Percentiles rank a stretch among this genome's conserved stretches.
Evolutionary conservation across 2,113 vertebrate genomes (phyloP).

Genomic region (Erythrocercus mccallii): DNA sequence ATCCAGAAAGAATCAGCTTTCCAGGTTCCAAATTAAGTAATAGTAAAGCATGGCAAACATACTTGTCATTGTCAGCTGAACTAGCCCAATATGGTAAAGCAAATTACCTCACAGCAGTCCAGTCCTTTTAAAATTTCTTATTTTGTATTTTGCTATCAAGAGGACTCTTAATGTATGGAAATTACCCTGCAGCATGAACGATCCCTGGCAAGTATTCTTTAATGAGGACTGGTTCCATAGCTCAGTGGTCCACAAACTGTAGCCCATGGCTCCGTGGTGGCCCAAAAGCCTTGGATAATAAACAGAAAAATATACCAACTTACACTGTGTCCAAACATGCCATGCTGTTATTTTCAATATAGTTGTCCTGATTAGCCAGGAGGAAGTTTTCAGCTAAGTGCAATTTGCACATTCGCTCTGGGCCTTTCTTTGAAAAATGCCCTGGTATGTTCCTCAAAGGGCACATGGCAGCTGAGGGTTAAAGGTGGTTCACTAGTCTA

Average conservation of each 20-base stretch:
- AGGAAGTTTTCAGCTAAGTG: conserved; percentile 22
- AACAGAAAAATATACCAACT: not conserved
- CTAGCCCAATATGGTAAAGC: not conserved
- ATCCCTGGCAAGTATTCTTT: conserved; percentile 4
- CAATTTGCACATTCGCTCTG: conserved; percentile 13
- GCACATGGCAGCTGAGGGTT: not conserved
- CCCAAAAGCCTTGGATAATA: not conserved
- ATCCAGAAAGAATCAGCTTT: not conserved
- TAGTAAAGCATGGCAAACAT: not conserved
- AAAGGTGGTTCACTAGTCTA: conserved; percentile 41
- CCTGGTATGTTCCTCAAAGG: not conserved
- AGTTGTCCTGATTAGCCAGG: not conserved
- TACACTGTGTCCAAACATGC: not conserved
- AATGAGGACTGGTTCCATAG: not conserved
- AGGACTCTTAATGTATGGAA: not conserved
- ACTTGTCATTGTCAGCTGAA: not conserved
- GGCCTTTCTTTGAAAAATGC: conserved; percentile 33
- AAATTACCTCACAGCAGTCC: not conserved
- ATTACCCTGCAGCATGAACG: not conserved
- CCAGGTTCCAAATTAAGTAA: not conserved
- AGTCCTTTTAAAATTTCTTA: not conserved
- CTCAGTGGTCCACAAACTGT: not conserved
- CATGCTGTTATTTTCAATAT: not conserved
- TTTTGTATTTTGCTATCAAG: not conserved
- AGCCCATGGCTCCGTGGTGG: not conserved